Evolutionary conservation across 2,888 invertebrate genomes (phyloP).

Genomic region (Rhagonycha fulva): DNA sequence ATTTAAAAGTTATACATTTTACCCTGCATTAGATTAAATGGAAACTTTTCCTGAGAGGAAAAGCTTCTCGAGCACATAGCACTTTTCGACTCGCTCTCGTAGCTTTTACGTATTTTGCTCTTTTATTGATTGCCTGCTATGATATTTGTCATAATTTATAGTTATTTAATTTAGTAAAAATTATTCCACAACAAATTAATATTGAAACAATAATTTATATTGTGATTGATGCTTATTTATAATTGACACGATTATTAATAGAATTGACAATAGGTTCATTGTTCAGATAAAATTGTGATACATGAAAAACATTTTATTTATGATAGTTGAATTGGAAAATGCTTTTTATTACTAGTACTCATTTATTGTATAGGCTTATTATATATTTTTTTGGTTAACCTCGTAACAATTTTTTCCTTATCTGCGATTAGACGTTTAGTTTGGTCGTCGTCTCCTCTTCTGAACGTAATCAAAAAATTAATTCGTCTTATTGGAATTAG

Average conservation of each 20-base stretch:
- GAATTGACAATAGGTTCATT: slow-evolving; percentile 21
- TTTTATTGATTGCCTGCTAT: neutral
- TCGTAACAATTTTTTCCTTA: neutral
- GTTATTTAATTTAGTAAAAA: neutral
- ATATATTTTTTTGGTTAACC: neutral
- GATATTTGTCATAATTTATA: neutral
- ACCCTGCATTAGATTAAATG: neutral
- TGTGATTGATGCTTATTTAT: slow-evolving; percentile 35
- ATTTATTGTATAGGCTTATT: neutral
- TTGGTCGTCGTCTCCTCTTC: neutral
- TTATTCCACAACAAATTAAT: slow-evolving; percentile 11
- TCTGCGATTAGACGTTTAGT: neutral
- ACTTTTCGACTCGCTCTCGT: neutral
- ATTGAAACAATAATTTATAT: slow-evolving; percentile 34
- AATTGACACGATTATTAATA: slow-evolving; percentile 34
- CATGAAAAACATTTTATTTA: slow-evolving; percentile 41
- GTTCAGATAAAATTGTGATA: slow-evolving; percentile 32
- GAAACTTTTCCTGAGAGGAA: neutral
- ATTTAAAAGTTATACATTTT: neutral
- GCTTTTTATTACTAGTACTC: slow-evolving; percentile 21
- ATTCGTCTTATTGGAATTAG: slow-evolving; percentile 12
- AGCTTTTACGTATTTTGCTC: neutral
- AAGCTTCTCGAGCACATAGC: neutral
- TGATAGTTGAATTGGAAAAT: slow-evolving; percentile 42
- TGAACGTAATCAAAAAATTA: neutral